Evolutionary conservation across 2,888 invertebrate species (phyloP), one percentile per base, ranked within the genome.

Genomic region (Acleris sparsana): DNA sequence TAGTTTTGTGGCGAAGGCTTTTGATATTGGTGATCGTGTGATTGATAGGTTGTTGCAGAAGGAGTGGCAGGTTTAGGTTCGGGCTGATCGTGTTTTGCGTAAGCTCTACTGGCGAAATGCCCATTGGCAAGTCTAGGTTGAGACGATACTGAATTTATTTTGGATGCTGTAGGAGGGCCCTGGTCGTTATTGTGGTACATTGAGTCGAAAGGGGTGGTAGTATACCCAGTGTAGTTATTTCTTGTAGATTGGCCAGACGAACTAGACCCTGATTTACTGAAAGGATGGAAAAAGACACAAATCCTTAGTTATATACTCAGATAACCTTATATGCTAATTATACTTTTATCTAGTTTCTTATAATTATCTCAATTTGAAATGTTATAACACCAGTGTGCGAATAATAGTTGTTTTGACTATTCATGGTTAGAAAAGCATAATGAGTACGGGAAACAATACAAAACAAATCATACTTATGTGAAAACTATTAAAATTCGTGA

Each of bases 191-290:
- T 88, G 72, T 87, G 89, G 70, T 91, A 92, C 83, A 91, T 88
- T 0, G 92, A 92, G 70, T 92, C 92, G 67, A 82, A 92, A 71
- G 92, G 91, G 16, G 72, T 69, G 48, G 90, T 87, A 17, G 89
- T 88, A 72, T 89, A 91, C 43, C 89, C 90, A 57, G 92, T 92
- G 71, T 88, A 90, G 73, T 88, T 92, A 20, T 87, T 89, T 76
- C 92, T 83, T 68, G 87, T 91, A n/a, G 89, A 91, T 73, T 91
- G 91, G 4, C 92, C 89, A 5, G 92, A 92, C 20, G 92, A 92
- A 79, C 92, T 92, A 66, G 92, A 92, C 56, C 92, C 92, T 53
- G 92, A 92, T 88, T 92, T 92, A 80, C 92, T 92, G 84, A 76
- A 89, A 90, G 69, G 69, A 63, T 67, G 62, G 56, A 67, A 62